Evolutionary conservation across 1,140 invertebrate genomes (phyloP).

Genomic region (Drosophila azteca): DNA sequence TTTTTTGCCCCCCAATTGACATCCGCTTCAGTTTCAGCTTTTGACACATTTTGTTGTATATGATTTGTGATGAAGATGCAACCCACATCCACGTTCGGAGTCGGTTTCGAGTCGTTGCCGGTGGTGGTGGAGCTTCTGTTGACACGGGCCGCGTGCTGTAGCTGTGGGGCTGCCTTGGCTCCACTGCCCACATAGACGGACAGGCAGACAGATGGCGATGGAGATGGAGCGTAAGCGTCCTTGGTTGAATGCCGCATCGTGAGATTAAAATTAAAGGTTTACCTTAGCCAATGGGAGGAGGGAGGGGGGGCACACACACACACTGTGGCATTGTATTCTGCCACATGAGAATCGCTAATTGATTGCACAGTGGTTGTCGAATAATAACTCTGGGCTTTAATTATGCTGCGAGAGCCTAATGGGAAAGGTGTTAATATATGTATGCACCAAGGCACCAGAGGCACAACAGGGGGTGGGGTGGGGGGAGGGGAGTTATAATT

Average conservation of each 20-base stretch:
- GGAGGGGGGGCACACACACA: slow-evolving; percentile 11
- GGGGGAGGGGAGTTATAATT: slow-evolving; percentile 52
- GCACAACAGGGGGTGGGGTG: neutral
- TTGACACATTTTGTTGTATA: slow-evolving; percentile 67
- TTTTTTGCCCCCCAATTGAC: slow-evolving; percentile 51
- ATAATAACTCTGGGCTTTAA: slow-evolving; percentile 73
- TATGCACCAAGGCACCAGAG: slow-evolving; percentile 9
- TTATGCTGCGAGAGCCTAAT: slow-evolving; percentile 71
- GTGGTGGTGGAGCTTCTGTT: slow-evolving; percentile 30
- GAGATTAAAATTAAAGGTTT: slow-evolving; percentile 75
- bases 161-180: slow-evolving; percentile 33
- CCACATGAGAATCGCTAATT: slow-evolving; percentile 61
- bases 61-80: slow-evolving; percentile 42
- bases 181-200: slow-evolving; percentile 54
- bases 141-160: slow-evolving; percentile 48
- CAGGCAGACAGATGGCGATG: slow-evolving; percentile 16
- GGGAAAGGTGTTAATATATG: slow-evolving; percentile 75
- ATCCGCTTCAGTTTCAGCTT: slow-evolving; percentile 78
- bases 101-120: neutral
- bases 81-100: slow-evolving; percentile 46
- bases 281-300: slow-evolving; percentile 1
- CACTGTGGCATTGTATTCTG: slow-evolving; percentile 48
- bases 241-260: slow-evolving; percentile 57
- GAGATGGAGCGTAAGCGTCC: slow-evolving; percentile 65
- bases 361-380: slow-evolving; percentile 75